Conservation (phyloP, 2,888 invertebrate genomes). For the Agrotis puta region DNA sequence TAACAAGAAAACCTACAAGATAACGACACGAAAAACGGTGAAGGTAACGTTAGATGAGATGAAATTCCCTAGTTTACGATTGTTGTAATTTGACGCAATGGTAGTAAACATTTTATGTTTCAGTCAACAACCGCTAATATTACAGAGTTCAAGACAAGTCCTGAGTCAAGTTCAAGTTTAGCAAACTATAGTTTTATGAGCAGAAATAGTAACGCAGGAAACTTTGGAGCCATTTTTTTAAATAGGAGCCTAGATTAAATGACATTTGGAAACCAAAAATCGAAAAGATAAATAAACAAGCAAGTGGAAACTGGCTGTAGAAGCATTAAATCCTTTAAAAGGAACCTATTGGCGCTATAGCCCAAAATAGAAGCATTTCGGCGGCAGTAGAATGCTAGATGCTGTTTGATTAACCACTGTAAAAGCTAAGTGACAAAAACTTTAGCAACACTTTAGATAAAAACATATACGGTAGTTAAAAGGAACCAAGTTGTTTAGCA, state of each 20-base stretch:
- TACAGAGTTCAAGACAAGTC: conserved; percentile 19
- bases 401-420: no score
- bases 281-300: no score
- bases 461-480: no score
- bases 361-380: no score
- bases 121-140: conserved; percentile 20
- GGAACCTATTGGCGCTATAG: no score
- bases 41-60: conserved; percentile 35
- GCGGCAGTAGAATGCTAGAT: no score
- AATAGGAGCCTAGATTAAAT: background rate
- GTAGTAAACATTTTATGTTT: conserved; percentile 50
- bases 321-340: no score
- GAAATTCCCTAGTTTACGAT: conserved; percentile 56
- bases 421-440: no score
- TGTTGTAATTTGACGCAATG: conserved; percentile 29
- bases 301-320: no score
- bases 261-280: no score
- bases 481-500: no score
- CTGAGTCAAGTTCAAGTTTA: conserved; percentile 24
- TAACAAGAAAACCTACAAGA: conserved; percentile 36
- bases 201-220: background rate
- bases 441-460: no score
- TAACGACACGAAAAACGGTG: conserved; percentile 20
- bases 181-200: background rate
- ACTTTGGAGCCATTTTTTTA: background rate